Evolutionary conservation across 2,797 vertebrate species (phyloP), one percentile per base, ranked within the genome.

Genomic region (Rhadinocentrus ornatus): DNA sequence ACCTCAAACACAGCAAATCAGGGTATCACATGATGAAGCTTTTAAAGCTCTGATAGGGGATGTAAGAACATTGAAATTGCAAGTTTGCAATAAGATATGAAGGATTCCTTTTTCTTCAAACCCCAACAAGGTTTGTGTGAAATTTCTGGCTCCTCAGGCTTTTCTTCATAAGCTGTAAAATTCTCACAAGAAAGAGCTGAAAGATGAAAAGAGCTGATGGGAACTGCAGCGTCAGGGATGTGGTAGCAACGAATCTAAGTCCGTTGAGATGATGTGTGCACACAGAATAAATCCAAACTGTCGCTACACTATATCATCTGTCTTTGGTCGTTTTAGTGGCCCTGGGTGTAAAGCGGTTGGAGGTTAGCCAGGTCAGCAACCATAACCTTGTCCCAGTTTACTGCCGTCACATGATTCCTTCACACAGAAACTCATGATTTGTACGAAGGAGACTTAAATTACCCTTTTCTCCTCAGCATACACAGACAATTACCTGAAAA

Each of bases 341-440:
- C 6, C 66, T 4, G 15, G 24, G 8, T 44, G 7, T 55, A 46
- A 24, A 26, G 13, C 10, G 24, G 4, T 37, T 18, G 20, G 39
- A 53, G 9, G 37, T 48, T 7, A 44, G 34, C 20, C 2, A 18
- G n/a, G 6, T 58, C 46, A 61, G 35, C 22, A 69, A 37, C 39
- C 44, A 57, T 20, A 68, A 69, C 32, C 6, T n/a, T 44, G 22
- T 66, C 50, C n/a, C 13, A 35, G 0, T 62, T 73, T 50, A 50
- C 37, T 57, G 41, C 58, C 20, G 2, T 66, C 44, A 79, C 65
- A 62, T 65, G 62, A 57, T 31, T 66, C 6, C 22, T 60, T 16
- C 0, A 0, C 9, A 74, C 26, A 13, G 20, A 31, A 44, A 32
- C 52, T 71, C 18, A 32, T 52, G 61, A 41, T 53, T 44, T 29